Evolutionary conservation across 2,113 vertebrate species (phyloP).

Genomic region (Cynocephalus volans): DNA sequence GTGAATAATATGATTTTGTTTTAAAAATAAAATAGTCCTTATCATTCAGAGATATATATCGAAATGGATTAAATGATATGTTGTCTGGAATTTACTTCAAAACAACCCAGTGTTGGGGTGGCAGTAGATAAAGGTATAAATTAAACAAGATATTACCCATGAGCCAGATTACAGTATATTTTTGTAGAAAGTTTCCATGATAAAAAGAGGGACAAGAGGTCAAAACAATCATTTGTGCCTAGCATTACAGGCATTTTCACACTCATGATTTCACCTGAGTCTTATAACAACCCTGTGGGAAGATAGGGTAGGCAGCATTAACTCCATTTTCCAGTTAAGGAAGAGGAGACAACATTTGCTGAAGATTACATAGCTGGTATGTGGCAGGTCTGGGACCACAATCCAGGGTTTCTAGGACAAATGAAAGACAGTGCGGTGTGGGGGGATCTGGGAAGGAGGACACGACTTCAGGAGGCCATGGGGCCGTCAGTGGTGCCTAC

Average conservation of each 20-base stretch:
- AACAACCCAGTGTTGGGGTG: not conserved
- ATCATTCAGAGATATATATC: not conserved
- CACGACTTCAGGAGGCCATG: not conserved
- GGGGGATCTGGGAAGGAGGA: not conserved
- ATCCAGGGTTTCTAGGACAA: not conserved
- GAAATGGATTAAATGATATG: not conserved
- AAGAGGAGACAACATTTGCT: not conserved
- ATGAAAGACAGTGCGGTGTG: not conserved
- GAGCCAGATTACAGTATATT: not conserved
- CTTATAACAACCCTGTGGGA: not conserved
- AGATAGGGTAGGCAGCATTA: not conserved
- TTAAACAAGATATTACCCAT: not conserved
- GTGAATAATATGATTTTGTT: not conserved
- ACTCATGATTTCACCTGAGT: not conserved
- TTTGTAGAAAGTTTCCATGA: not conserved
- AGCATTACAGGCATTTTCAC: not conserved
- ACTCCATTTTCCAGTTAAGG: not conserved
- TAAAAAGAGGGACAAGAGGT: not conserved
- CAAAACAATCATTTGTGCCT: not conserved
- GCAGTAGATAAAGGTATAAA: not conserved
- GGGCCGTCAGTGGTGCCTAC: not conserved
- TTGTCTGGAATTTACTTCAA: not conserved
- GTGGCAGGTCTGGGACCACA: too few relatives aligned
- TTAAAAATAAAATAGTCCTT: not conserved
- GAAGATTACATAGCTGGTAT: not conserved